Conservation (phyloP, 1,140 invertebrate species). For the Drosophila funebris region DNA sequence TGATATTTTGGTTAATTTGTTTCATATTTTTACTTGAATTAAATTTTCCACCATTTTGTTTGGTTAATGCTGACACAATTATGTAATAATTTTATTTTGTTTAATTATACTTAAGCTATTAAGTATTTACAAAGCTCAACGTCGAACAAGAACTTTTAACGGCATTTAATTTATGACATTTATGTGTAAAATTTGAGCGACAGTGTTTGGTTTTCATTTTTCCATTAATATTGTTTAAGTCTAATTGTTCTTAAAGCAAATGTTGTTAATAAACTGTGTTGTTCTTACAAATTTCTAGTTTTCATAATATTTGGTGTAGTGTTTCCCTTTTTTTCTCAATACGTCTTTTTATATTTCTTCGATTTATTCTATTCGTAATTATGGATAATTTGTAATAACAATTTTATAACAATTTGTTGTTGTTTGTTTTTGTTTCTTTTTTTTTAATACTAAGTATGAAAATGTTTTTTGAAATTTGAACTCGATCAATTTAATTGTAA, state of each 20-base stretch:
- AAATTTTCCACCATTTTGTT: not conserved
- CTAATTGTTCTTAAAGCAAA: slow-evolving; percentile 29
- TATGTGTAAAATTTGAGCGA: slow-evolving; percentile 33
- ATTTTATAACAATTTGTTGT: slow-evolving; percentile 25
- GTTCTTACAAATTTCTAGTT: slow-evolving; percentile 5
- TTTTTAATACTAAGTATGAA: slow-evolving; percentile 59
- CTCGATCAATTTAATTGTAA: slow-evolving; percentile 68
- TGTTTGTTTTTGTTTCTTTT: not conserved
- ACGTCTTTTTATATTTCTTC: not conserved
- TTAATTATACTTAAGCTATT: slow-evolving; percentile 78
- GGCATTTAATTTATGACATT: slow-evolving; percentile 60
- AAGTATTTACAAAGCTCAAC: slow-evolving; percentile 82
- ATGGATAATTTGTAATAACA: slow-evolving; percentile 22
- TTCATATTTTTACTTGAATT: slow-evolving; percentile 18
- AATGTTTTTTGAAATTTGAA: slow-evolving; percentile 71
- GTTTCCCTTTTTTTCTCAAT: no score
- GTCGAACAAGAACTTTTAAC: slow-evolving; percentile 74
- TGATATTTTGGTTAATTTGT: slow-evolving; percentile 23
- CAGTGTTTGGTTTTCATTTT: no score
- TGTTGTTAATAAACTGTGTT: no score
- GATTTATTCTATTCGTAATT: slow-evolving; percentile 4
- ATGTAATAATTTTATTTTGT: slow-evolving; percentile 42
- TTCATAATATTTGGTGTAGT: slow-evolving; percentile 24
- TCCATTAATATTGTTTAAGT: not conserved
- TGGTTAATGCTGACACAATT: slow-evolving; percentile 8